These are phyloP conservation scores for Spea multiplicata DNA, from an alignment of 2,113 vertebrate species.

Conservation along the genomic window DNA sequence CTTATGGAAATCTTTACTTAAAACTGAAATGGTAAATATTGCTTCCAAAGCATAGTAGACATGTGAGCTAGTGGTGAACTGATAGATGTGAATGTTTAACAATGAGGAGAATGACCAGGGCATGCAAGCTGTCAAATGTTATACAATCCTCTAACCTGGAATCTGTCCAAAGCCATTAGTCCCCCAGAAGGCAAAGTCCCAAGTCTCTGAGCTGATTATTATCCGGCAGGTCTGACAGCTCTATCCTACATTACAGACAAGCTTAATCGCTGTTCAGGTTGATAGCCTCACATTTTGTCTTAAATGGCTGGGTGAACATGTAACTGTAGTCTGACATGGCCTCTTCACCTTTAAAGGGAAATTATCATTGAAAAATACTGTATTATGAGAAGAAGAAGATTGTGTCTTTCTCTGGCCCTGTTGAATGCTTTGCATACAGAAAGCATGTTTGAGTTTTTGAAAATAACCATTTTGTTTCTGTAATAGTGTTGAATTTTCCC, in stretches of 20 bases:
- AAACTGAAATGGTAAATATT: constrained; percentile 5
- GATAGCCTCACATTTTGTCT: constrained; percentile 24
- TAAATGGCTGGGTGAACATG: constrained; percentile 24
- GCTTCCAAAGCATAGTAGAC: constrained; percentile 7
- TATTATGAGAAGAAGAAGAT: background rate
- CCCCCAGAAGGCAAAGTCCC: constrained; percentile 43
- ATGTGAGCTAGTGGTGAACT: background rate
- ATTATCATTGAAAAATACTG: background rate
- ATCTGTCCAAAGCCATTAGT: constrained; percentile 31
- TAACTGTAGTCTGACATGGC: constrained; percentile 20
- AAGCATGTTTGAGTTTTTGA: too few relatives aligned
- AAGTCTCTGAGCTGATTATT: constrained; percentile 49
- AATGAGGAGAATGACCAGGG: constrained; percentile 1
- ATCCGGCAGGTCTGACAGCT: constrained; percentile 18
- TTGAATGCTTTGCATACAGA: too few relatives aligned
- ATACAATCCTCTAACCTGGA: constrained; percentile 37
- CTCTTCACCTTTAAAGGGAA: constrained; percentile 14
- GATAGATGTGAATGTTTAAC: constrained; percentile 40
- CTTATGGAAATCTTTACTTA: background rate
- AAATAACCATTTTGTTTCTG: too few relatives aligned
- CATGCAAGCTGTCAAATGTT: constrained; percentile 5
- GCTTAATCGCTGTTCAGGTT: constrained; percentile 12
- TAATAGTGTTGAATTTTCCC: too few relatives aligned
- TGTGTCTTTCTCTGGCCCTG: too few relatives aligned
- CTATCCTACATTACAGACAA: background rate